phyloP scores from a whole-genome alignment of 2,888 invertebrate species.

The Chouioia cunea region DNA sequence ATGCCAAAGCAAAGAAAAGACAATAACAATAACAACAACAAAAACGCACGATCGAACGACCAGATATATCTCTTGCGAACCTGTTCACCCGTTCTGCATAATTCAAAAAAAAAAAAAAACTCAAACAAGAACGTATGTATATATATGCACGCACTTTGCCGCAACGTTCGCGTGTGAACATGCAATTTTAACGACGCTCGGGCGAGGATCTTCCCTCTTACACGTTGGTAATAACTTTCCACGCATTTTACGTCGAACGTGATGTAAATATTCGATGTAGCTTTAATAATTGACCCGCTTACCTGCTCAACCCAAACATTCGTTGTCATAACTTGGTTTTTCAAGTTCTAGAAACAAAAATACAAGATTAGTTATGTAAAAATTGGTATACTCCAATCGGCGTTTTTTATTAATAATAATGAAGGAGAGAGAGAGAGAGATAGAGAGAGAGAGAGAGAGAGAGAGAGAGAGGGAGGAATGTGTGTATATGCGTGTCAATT shows the following conservation, averaged over 20 bases:
- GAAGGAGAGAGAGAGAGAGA: neutral
- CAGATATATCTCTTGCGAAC: conserved; percentile 11
- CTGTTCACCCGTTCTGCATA: conserved; percentile 24
- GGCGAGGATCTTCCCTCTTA: no score
- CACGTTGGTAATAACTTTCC: no score
- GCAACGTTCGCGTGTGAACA: neutral
- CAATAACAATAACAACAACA: no score
- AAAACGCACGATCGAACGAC: neutral
- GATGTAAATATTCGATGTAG: neutral
- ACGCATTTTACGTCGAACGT: neutral
- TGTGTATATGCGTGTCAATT: conserved; percentile 41
- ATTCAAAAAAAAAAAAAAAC: conserved; percentile 7
- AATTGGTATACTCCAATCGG: no score
- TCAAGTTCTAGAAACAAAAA: conserved; percentile 74
- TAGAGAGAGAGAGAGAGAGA: neutral
- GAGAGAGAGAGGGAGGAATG: neutral
- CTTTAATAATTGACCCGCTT: conserved; percentile 49
- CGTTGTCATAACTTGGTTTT: conserved; percentile 95
- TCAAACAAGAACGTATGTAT: no score
- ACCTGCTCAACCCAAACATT: conserved; percentile 96
- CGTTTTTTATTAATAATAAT: neutral
- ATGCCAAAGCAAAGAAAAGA: no score
- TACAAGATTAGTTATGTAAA: no score
- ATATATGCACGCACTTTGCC: no score
- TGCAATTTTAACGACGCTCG: no score